phyloP scores from a whole-genome alignment of 2,113 vertebrate genomes.

The Emydura subglobosa region DNA sequence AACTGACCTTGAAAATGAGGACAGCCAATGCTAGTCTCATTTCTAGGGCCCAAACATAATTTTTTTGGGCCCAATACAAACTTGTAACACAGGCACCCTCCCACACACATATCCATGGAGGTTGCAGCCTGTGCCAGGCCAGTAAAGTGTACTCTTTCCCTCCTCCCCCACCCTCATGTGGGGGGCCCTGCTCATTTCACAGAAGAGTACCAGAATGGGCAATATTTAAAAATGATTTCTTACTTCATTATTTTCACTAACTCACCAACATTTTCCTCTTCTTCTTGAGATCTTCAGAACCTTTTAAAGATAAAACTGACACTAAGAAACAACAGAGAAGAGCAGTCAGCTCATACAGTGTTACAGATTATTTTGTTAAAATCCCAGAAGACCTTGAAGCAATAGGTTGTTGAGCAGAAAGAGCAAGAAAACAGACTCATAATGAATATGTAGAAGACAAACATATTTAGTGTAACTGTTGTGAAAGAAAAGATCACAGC shows the following conservation, averaged over 20 bases:
- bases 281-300: background rate
- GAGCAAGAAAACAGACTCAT: background rate
- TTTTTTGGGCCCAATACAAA: too few relatives aligned
- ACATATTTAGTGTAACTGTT: background rate
- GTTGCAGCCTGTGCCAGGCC: too few relatives aligned
- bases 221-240: background rate
- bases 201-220: background rate
- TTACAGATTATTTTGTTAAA: background rate
- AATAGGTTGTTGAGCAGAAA: background rate
- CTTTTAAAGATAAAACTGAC: background rate
- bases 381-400: background rate
- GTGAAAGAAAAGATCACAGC: background rate
- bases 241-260: background rate
- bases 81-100: too few relatives aligned
- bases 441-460: background rate
- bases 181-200: background rate
- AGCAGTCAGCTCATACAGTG: background rate
- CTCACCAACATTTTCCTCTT: background rate
- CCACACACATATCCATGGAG: too few relatives aligned
- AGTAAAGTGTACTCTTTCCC: too few relatives aligned
- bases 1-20: background rate
- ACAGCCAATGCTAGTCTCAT: background rate
- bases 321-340: background rate
- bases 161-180: too few relatives aligned
- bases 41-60: too few relatives aligned